Percentiles rank a stretch among this genome's conserved stretches.
Evolutionary conservation across 2,113 vertebrate genomes (phyloP).

Genomic region (Halcyon senegalensis): DNA sequence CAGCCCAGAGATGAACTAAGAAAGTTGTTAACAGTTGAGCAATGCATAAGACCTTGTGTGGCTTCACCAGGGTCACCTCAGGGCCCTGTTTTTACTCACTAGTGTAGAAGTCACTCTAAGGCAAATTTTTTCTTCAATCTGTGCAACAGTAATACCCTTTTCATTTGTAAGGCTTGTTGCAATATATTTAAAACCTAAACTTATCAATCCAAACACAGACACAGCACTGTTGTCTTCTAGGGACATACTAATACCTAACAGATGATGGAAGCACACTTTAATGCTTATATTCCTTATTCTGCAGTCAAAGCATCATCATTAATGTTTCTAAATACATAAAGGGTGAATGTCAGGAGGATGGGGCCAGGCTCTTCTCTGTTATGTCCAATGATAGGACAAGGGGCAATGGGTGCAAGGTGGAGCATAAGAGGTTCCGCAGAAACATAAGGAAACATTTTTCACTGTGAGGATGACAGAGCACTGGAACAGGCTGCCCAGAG

Average conservation of each 20-base stretch:
- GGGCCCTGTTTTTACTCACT: background rate
- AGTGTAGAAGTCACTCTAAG: background rate
- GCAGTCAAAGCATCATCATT: background rate
- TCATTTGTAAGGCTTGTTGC: background rate
- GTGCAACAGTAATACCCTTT: background rate
- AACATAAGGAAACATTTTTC: no score
- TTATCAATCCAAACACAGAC: background rate
- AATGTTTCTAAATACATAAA: no score
- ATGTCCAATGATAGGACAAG: no score
- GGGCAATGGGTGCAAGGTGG: no score
- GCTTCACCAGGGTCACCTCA: background rate
- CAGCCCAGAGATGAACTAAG: background rate
- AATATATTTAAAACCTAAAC: background rate
- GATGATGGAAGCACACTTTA: background rate
- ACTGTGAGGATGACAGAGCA: no score
- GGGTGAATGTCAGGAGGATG: no score
- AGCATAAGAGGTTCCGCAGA: no score
- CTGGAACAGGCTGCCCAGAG: no score
- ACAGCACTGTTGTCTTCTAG: background rate
- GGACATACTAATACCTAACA: background rate
- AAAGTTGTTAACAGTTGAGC: fast-evolving
- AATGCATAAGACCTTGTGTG: background rate
- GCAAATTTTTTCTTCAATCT: background rate
- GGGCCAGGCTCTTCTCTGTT: no score
- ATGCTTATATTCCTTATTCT: background rate